Conservation (phyloP, 2,797 vertebrate genomes). For the Myotis daubentonii region DNA sequence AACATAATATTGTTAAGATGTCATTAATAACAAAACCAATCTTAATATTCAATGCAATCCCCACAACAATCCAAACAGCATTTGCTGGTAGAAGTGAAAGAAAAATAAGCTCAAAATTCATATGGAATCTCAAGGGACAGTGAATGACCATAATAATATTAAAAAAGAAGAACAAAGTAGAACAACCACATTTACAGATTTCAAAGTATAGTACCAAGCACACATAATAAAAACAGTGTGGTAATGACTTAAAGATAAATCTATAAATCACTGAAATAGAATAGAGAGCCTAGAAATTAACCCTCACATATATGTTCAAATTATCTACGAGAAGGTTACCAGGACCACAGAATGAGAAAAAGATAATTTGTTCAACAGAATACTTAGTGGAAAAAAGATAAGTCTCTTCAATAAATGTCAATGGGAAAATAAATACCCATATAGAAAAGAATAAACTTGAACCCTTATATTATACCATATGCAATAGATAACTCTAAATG, state of each 20-base stretch:
- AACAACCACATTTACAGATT: background rate
- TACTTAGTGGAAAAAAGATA: background rate
- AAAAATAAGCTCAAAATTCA: background rate
- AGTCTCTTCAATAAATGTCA: background rate
- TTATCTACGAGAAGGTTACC: background rate
- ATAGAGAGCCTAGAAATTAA: background rate
- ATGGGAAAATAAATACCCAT: background rate
- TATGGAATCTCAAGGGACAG: background rate
- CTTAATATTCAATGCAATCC: background rate
- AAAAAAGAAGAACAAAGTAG: background rate
- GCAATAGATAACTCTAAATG: background rate
- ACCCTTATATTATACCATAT: background rate
- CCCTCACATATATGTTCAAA: background rate
- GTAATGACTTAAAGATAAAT: background rate
- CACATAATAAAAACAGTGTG: background rate
- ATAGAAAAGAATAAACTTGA: background rate
- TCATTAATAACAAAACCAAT: background rate
- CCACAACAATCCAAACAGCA: background rate
- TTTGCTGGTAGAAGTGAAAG: background rate
- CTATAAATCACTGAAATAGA: background rate
- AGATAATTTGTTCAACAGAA: background rate
- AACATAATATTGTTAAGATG: background rate
- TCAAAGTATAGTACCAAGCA: background rate
- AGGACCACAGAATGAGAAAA: background rate
- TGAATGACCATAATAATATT: background rate